Evolutionary conservation across 2,888 invertebrate genomes (phyloP).

Genomic region (Lydus trimaculatus): DNA sequence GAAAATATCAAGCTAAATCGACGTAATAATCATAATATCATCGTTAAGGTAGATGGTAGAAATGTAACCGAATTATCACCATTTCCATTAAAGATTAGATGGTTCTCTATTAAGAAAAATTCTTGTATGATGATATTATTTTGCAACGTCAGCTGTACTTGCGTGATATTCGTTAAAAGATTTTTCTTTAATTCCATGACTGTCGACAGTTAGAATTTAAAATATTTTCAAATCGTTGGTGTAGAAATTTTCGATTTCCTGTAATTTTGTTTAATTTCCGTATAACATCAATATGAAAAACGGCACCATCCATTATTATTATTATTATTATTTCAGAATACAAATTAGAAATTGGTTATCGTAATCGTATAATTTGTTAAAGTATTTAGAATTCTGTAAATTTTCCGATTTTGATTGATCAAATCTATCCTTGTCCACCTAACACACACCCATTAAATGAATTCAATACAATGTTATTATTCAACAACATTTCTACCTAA

Average conservation of each 20-base stretch:
- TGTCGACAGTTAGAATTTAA: neutral
- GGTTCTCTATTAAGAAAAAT: neutral
- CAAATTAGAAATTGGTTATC: neutral
- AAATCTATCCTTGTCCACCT: neutral
- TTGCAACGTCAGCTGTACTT: neutral
- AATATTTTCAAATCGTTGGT: slow-evolving; percentile 2
- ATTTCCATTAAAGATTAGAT: neutral
- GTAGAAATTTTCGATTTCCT: slow-evolving; percentile 23
- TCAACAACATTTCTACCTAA: neutral
- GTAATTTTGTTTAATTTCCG: slow-evolving; percentile 28
- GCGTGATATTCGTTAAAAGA: neutral
- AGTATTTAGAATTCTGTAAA: too few relatives aligned
- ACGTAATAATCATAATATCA: too few relatives aligned
- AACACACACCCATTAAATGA: slow-evolving; percentile 1
- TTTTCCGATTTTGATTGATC: too few relatives aligned
- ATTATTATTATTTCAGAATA: neutral
- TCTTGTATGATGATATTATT: neutral
- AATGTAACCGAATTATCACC: neutral
- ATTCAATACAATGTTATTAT: slow-evolving; percentile 5
- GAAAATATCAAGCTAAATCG: neutral
- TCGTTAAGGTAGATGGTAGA: too few relatives aligned
- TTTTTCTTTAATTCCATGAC: neutral
- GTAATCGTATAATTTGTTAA: neutral
- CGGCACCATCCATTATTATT: too few relatives aligned
- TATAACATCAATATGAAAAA: neutral